Conservation (phyloP, 2,113 vertebrate species). For the Nesoenas mayeri region DNA sequence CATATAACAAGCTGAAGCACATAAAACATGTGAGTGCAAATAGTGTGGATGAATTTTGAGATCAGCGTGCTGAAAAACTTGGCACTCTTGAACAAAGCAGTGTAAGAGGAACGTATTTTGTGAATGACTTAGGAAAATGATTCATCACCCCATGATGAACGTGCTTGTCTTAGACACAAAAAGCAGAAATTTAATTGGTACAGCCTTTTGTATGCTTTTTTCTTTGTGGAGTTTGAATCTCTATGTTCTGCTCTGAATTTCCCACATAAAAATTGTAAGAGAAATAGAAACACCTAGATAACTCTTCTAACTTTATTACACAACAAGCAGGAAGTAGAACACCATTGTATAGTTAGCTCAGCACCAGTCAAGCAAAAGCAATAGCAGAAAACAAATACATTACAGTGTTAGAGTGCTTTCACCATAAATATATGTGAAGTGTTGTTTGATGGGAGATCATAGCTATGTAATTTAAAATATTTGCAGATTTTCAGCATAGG, state of each 20-base stretch:
- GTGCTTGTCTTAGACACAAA: neutral
- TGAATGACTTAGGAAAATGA: slow-evolving; percentile 19
- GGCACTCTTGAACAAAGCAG: neutral
- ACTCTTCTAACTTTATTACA: neutral
- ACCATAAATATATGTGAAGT: neutral
- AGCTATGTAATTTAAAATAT: neutral
- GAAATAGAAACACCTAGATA: neutral
- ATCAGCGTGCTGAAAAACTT: neutral
- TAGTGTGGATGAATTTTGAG: neutral
- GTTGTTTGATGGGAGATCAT: neutral
- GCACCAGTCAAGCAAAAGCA: neutral
- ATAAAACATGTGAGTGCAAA: neutral
- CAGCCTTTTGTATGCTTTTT: neutral
- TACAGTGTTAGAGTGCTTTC: neutral
- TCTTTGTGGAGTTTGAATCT: neutral
- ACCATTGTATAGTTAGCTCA: neutral
- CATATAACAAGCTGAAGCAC: neutral
- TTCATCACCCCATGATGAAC: slow-evolving; percentile 3
- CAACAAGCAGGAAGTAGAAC: neutral
- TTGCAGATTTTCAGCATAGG: neutral
- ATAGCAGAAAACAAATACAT: neutral
- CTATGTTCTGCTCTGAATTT: neutral
- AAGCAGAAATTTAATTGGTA: neutral
- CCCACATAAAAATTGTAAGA: neutral
- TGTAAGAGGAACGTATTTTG: neutral